These are phyloP conservation scores for Ips nitidus DNA, from an alignment of 1,140 invertebrate species.

Conservation along the genomic window DNA sequence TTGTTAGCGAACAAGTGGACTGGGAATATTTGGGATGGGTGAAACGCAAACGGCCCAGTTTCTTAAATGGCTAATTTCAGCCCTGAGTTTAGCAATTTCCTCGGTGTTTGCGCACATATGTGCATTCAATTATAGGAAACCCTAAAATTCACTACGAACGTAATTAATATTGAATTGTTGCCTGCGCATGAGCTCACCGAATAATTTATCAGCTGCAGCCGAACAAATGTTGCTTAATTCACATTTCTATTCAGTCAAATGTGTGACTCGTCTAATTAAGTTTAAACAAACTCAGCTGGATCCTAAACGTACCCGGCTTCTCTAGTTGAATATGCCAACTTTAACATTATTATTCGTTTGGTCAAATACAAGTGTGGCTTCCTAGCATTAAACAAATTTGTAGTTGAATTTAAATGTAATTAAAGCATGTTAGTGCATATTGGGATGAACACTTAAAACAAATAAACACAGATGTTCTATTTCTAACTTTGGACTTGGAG, in stretches of 20 bases:
- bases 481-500: too few species aligned
- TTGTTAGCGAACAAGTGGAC: constrained; percentile 23
- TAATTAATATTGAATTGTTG: constrained; percentile 23
- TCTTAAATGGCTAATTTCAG: constrained; percentile 1
- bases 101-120: not conserved
- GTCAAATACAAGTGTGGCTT: too few species aligned
- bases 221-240: constrained; percentile 29
- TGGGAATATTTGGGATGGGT: not conserved
- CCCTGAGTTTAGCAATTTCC: constrained; percentile 2
- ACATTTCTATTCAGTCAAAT: constrained; percentile 23
- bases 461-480: too few species aligned
- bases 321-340: too few species aligned
- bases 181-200: constrained; percentile 10
- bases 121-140: constrained; percentile 8
- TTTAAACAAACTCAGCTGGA: constrained; percentile 6
- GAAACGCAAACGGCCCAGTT: not conserved
- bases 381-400: too few species aligned
- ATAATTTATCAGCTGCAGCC: constrained; percentile 23
- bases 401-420: too few species aligned
- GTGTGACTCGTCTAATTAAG: constrained; percentile 13
- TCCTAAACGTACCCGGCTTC: too few species aligned
- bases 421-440: too few species aligned
- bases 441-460: too few species aligned
- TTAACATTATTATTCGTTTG: too few species aligned
- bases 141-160: constrained; percentile 1